These are phyloP conservation scores for Pangasianodon gigas DNA, from an alignment of 2,113 vertebrate genomes.

Conservation along the genomic window DNA sequence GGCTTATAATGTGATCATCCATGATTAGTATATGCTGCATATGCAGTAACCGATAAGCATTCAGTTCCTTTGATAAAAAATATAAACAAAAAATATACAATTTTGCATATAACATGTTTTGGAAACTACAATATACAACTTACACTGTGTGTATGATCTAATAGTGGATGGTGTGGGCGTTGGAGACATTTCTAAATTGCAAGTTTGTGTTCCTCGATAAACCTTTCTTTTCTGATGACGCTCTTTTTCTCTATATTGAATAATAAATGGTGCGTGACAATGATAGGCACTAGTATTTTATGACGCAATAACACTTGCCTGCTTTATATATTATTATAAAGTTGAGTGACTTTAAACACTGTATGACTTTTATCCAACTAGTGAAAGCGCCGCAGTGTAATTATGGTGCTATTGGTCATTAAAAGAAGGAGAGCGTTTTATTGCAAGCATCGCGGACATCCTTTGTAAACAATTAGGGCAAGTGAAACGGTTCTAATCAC, in stretches of 20 bases:
- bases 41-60: not conserved
- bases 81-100: not conserved
- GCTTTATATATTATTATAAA: not conserved
- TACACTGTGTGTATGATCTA: not conserved
- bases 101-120: not conserved
- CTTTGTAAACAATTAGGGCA: slow-evolving; percentile 26
- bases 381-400: not conserved
- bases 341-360: not conserved
- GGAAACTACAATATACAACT: not conserved
- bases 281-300: not conserved
- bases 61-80: not conserved
- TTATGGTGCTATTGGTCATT: not conserved
- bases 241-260: not conserved
- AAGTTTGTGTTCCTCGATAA: not conserved
- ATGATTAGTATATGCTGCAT: too few relatives aligned
- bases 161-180: not conserved
- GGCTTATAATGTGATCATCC: not conserved
- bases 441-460: slow-evolving; percentile 8
- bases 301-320: not conserved
- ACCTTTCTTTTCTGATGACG: not conserved
- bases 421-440: slow-evolving; percentile 11
- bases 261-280: not conserved
- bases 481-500: slow-evolving; percentile 27
- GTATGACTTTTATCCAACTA: not conserved
- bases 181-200: not conserved